Evolutionary conservation across 1,140 invertebrate species (phyloP).

Genomic region (Teleopsis dalmanni): DNA sequence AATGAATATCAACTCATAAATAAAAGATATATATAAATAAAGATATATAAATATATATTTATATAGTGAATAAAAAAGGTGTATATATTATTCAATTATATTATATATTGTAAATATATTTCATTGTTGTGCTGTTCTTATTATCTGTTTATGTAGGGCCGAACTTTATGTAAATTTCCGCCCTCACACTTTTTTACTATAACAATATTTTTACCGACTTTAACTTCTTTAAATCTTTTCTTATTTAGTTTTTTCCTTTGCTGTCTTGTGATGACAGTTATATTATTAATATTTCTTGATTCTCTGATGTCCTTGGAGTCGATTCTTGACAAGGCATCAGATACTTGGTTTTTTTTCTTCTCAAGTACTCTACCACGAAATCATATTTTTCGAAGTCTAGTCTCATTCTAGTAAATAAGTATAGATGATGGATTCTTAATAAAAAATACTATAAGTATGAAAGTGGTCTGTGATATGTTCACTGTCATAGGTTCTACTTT

Average conservation of each 20-base stretch:
- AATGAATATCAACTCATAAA: no score
- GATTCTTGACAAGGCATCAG: constrained; percentile 16
- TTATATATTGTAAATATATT: not conserved
- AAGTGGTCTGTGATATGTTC: constrained; percentile 44
- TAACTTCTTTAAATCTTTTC: no score
- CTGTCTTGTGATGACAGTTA: not conserved
- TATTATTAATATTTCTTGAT: not conserved
- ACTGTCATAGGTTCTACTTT: no score
- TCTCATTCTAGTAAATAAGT: constrained; percentile 25
- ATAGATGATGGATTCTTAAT: constrained; percentile 39
- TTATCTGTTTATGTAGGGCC: no score
- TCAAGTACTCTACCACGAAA: constrained; percentile 21
- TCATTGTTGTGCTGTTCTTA: not conserved
- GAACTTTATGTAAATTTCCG: no score
- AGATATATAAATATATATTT: no score
- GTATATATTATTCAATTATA: no score
- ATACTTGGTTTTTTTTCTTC: constrained; percentile 21
- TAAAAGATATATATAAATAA: no score
- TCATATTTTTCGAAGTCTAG: constrained; percentile 28
- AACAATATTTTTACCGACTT: no score
- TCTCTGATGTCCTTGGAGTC: constrained; percentile 1
- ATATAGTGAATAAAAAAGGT: no score
- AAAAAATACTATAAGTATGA: constrained; percentile 27
- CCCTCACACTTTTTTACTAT: no score
- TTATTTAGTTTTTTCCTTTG: not conserved